phyloP scores from a whole-genome alignment of 1,140 invertebrate genomes.

The Procambarus virginalis region DNA sequence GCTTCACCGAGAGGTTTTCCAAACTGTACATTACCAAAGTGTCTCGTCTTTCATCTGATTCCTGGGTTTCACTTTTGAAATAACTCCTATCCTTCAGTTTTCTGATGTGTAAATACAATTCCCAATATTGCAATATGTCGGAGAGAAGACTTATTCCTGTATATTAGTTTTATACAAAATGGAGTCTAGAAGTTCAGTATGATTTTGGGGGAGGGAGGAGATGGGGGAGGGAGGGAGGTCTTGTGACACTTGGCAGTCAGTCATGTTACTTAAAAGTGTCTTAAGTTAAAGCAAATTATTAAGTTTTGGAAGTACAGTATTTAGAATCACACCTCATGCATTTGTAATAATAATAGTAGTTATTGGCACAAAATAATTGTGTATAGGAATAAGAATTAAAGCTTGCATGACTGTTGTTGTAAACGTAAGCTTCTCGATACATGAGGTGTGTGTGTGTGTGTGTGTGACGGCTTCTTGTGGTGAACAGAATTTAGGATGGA shows the following conservation, averaged over 20 bases:
- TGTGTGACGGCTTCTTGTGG: neutral
- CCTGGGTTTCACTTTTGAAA: neutral
- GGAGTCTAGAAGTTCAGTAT: neutral
- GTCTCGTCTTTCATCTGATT: neutral
- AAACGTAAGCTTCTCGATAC: neutral
- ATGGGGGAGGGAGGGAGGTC: neutral
- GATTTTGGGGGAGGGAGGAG: too few relatives aligned
- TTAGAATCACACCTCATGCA: neutral
- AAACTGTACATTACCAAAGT: neutral
- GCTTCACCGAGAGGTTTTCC: neutral
- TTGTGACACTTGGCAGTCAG: neutral
- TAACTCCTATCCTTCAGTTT: neutral
- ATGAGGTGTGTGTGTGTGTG: neutral
- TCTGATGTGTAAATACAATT: slow-evolving; percentile 7
- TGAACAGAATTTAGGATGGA: neutral
- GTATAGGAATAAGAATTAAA: neutral
- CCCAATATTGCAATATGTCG: neutral
- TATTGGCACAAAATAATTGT: neutral
- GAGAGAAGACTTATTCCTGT: neutral
- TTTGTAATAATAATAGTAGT: neutral
- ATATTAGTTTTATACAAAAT: neutral
- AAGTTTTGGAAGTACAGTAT: neutral
- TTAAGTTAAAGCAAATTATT: neutral
- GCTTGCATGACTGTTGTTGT: neutral
- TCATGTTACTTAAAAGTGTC: neutral